Conservation (phyloP, 2,797 vertebrate species). For the Danio aesculapii region DNA sequence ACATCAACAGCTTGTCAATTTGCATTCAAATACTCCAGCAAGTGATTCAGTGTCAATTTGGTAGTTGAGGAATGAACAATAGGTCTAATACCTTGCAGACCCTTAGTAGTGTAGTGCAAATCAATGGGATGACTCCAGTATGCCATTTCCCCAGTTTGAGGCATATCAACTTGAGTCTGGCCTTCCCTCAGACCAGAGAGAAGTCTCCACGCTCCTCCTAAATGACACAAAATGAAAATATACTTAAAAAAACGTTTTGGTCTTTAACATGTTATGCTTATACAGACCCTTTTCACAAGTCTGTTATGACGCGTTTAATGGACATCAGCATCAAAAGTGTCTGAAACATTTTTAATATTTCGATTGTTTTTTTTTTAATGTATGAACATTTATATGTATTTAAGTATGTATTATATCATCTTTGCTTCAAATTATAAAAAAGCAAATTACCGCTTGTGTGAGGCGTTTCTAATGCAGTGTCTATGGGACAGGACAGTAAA, state of each 20-base stretch:
- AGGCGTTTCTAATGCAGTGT: no score
- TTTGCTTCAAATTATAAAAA: no score
- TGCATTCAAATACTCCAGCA: no score
- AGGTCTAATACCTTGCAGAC: conserved; percentile 82
- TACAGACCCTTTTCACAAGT: neutral
- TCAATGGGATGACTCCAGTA: conserved; percentile 94
- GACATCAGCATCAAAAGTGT: no score
- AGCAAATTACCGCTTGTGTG: no score
- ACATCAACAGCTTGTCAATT: neutral
- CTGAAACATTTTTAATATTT: no score
- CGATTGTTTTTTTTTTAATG: no score
- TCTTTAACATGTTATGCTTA: neutral
- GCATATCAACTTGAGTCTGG: conserved; percentile 91
- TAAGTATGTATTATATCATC: no score
- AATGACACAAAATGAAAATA: neutral
- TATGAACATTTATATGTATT: no score
- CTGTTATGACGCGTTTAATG: no score
- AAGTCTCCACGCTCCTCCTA: conserved; percentile 90
- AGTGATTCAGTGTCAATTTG: no score
- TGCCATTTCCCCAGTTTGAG: conserved; percentile 85
- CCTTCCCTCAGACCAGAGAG: conserved; percentile 87
- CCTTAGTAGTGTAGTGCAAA: conserved; percentile 90
- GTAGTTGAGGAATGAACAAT: neutral
- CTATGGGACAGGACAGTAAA: no score
- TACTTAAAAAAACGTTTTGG: neutral